Conservation (phyloP, 2,888 invertebrate genomes). For the Acrocyrtus sp. region DNA sequence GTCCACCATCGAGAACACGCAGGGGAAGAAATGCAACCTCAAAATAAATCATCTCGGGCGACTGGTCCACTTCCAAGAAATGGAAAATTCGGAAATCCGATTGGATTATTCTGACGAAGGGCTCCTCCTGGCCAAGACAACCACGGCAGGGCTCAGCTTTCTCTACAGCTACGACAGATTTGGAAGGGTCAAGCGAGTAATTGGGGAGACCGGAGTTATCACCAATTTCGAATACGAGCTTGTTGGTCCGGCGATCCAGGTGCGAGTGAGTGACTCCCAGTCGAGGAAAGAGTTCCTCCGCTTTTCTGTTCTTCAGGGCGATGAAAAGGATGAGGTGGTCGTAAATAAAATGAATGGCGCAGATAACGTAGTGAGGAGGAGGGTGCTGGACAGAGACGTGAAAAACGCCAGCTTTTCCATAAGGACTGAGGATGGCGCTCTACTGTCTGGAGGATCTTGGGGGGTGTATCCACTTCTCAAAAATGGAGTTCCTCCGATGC, state of each 20-base stretch:
- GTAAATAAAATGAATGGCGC: slow-evolving; percentile 55
- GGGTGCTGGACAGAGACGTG: slow-evolving; percentile 55
- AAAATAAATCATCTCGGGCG: slow-evolving; percentile 94
- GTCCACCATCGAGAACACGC: slow-evolving; percentile 93
- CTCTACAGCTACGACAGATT: slow-evolving; percentile 74
- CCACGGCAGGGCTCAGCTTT: slow-evolving; percentile 62
- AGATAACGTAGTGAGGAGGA: slow-evolving; percentile 55
- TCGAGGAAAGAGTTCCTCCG: slow-evolving; percentile 55
- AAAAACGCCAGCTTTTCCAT: slow-evolving; percentile 62
- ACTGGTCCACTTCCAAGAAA: slow-evolving; percentile 84
- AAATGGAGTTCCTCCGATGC: slow-evolving; percentile 56
- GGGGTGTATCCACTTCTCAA: slow-evolving; percentile 61
- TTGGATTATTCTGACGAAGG: slow-evolving; percentile 90
- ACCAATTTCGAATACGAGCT: slow-evolving; percentile 61
- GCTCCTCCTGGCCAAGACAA: slow-evolving; percentile 70
- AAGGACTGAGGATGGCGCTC: slow-evolving; percentile 57
- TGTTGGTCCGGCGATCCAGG: slow-evolving; percentile 57
- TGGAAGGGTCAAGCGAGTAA: slow-evolving; percentile 66
- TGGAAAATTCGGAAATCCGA: slow-evolving; percentile 88
- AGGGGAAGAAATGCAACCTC: slow-evolving; percentile 91
- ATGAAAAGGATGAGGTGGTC: slow-evolving; percentile 60
- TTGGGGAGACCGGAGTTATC: slow-evolving; percentile 66
- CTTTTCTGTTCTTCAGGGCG: slow-evolving; percentile 57
- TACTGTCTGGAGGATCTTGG: slow-evolving; percentile 60
- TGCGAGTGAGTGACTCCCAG: slow-evolving; percentile 59